Evolutionary conservation across 2,888 invertebrate genomes (phyloP).

Genomic region (Chrysolina haemoptera): DNA sequence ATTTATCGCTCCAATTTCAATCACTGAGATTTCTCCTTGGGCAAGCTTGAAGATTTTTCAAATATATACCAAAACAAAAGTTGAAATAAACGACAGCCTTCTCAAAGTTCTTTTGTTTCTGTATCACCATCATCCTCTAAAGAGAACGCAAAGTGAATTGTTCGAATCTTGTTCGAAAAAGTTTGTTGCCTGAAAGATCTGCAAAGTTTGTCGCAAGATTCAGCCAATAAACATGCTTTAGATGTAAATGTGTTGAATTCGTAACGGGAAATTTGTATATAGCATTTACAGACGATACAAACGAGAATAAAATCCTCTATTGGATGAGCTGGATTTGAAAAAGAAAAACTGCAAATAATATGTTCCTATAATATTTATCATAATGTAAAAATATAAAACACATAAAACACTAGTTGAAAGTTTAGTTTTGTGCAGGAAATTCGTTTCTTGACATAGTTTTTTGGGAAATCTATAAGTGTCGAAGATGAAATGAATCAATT

Average conservation of each 20-base stretch:
- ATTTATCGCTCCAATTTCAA: no score
- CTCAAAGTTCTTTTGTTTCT: slow-evolving; percentile 3
- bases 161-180: slow-evolving; percentile 19
- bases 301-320: background rate
- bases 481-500: no score
- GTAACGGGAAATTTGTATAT: background rate
- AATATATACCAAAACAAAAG: no score
- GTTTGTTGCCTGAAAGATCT: slow-evolving; percentile 12
- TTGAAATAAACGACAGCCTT: background rate
- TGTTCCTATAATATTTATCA: no score
- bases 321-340: background rate
- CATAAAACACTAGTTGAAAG: no score
- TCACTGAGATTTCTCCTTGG: no score
- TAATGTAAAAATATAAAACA: no score
- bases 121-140: background rate
- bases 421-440: no score
- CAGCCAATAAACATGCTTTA: slow-evolving; percentile 9
- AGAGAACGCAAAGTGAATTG: background rate
- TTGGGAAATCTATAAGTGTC: no score
- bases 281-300: background rate
- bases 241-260: slow-evolving; percentile 9
- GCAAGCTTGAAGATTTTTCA: no score
- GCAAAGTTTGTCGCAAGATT: slow-evolving; percentile 13
- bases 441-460: no score
- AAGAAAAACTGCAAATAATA: background rate